Evolutionary conservation across 2,888 invertebrate genomes (phyloP), one percentile per base, ranked within the genome.

Genomic region (Amphipoea lucens): DNA sequence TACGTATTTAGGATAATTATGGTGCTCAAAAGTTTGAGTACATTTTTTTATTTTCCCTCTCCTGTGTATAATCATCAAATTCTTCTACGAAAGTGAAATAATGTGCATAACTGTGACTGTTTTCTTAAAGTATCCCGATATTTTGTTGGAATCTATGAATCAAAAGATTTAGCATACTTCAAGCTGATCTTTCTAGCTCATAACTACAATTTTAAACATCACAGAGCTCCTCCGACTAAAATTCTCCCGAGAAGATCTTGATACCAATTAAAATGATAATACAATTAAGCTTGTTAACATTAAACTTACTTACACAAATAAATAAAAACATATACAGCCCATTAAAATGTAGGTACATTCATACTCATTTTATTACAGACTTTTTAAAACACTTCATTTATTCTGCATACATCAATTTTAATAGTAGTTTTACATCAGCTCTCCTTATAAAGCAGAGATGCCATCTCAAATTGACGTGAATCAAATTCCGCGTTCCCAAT

Each of bases 401-500:
- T 77, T 74, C 72, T 76, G 74, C 76, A 84, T 87, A 81, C 57
- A 88, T 88, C 76, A 80, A 65, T 76, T 79, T 74, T 87, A 85
- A 87, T 81, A 73, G 76, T 71, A 62, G 77, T 80, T 84, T 75
- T 62, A 81, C 72, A 76, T 75, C 78, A n/a, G 51, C 29, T 74
- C 60, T 42, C 76, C 68, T 57, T 74, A 72, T 51, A 80, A 36
- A 78, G 67, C 29, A 48, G 74, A 85, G 86, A 89, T 90, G 76
- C 76, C 80, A 90, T 90, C 86, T 89, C 63, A 72, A 84, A 82
- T 79, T 79, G 78, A 83, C 81, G 83, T 88, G 81, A 82, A 81
- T 86, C 80, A 88, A 90, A 90, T 90, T 83, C 85, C 87, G 81
- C 81, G 76, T 78, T 88, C 74, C 83, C 84, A 86, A 77, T 90